phyloP scores from a whole-genome alignment of 2,888 invertebrate species.

The Sarcophaga carnaria region DNA sequence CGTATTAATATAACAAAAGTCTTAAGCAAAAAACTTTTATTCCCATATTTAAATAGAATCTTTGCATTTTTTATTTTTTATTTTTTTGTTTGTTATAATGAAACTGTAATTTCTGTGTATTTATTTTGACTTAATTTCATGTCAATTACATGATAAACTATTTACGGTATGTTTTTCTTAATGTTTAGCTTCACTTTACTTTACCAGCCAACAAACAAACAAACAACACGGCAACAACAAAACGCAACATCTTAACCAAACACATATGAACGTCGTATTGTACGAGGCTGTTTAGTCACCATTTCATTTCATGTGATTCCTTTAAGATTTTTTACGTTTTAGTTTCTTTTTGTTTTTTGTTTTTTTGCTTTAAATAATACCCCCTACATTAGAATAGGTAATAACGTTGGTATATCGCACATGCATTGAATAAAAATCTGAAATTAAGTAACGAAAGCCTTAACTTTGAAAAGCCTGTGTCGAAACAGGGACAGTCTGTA shows the following conservation, averaged over 20 bases:
- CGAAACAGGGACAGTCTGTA: no score
- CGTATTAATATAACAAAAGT: no score
- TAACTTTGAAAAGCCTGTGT: no score
- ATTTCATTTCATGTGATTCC: slow-evolving; percentile 33
- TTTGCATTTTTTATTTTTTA: slow-evolving; percentile 1
- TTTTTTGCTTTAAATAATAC: no score
- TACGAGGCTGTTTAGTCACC: slow-evolving; percentile 17
- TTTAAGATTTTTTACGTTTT: slow-evolving; percentile 20
- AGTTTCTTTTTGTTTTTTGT: no score
- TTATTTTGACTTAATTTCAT: slow-evolving; percentile 74
- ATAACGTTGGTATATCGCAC: no score
- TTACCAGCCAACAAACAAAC: background rate
- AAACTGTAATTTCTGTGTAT: slow-evolving; percentile 57
- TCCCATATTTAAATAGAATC: slow-evolving; percentile 63
- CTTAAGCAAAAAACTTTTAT: background rate
- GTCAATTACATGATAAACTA: slow-evolving; percentile 73
- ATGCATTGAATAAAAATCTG: no score
- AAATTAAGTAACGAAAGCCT: no score
- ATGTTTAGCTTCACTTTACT: slow-evolving; percentile 56
- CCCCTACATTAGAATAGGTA: no score
- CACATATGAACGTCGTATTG: slow-evolving; percentile 41
- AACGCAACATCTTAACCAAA: slow-evolving; percentile 52
- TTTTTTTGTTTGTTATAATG: background rate
- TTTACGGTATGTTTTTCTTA: slow-evolving; percentile 72
- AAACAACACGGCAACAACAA: background rate